A percentile compares a stretch with the other conserved stretches of the same genome.
phyloP scores from a whole-genome alignment of 2,797 vertebrate genomes.

The Typhlichthys eigenmanni region DNA sequence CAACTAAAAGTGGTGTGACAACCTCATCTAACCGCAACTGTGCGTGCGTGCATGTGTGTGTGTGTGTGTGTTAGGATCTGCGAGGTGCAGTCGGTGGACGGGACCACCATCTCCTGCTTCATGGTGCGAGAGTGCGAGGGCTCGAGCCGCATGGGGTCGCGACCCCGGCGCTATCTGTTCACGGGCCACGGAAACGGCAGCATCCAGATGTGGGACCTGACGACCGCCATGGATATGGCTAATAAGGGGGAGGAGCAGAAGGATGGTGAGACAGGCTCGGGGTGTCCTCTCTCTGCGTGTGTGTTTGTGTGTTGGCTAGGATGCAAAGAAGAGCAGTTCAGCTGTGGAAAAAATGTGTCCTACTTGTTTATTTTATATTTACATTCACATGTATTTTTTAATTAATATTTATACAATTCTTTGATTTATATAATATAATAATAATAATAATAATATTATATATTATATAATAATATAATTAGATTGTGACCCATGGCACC shows the following conservation, averaged over 20 bases:
- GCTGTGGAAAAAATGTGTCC: no score
- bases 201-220: conserved; percentile 99
- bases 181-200: conserved; percentile 95
- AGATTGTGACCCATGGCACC: no score
- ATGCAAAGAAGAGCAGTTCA: no score
- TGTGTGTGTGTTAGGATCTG: conserved; percentile 82
- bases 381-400: background rate
- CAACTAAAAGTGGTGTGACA: no score
- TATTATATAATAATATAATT: no score
- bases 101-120: conserved; percentile 92
- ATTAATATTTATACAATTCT: background rate
- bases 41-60: background rate
- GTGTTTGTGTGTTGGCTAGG: no score
- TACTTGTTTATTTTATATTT: background rate
- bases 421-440: no score
- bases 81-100: conserved; percentile 95
- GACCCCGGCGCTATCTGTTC: conserved; percentile 93
- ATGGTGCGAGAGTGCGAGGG: conserved; percentile 96
- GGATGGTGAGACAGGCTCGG: conserved; percentile 50
- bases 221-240: conserved; percentile 95
- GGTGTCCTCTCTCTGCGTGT: no score
- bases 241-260: conserved; percentile 88
- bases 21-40: background rate
- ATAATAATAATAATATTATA: no score
- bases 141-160: conserved; percentile 95